These are phyloP conservation scores for Meteorus colon DNA, from an alignment of 2,888 invertebrate genomes.

Conservation along the genomic window DNA sequence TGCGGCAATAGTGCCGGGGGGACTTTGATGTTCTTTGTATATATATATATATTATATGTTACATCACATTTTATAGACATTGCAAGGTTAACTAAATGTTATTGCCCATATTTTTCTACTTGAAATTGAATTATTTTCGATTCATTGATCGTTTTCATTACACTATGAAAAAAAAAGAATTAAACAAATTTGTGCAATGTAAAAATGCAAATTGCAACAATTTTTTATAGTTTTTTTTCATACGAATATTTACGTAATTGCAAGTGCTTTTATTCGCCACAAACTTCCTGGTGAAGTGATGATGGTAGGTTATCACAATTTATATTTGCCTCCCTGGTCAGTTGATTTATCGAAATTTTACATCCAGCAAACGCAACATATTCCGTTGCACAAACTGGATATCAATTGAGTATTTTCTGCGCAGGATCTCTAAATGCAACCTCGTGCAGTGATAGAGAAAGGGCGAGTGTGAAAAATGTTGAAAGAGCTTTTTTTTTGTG, in stretches of 20 bases:
- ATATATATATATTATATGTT: constrained; percentile 1
- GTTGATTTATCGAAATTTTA: constrained; percentile 24
- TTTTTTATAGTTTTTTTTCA: not conserved
- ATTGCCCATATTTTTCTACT: not conserved
- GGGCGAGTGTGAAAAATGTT: not conserved
- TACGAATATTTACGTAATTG: not conserved
- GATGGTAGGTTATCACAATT: not conserved
- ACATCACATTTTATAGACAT: constrained; percentile 22
- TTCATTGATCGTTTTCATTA: not conserved
- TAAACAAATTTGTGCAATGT: too few species aligned
- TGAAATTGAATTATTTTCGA: not conserved
- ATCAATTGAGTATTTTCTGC: constrained; percentile 11
- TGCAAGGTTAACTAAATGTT: not conserved
- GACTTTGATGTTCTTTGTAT: constrained; percentile 5
- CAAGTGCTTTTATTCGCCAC: not conserved
- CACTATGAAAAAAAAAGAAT: not conserved
- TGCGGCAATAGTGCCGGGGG: constrained; percentile 31
- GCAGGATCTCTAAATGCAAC: constrained; percentile 9
- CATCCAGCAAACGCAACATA: not conserved
- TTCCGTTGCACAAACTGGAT: constrained; percentile 7
- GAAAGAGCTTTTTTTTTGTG: not conserved
- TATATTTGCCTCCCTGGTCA: constrained; percentile 21
- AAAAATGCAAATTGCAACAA: too few species aligned
- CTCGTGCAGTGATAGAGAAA: constrained; percentile 20
- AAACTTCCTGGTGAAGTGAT: not conserved